A percentile compares a stretch with the other conserved stretches of the same genome.
These are phyloP conservation scores for Drosophila lacicola DNA, from an alignment of 2,888 invertebrate genomes.

Conservation along the genomic window DNA sequence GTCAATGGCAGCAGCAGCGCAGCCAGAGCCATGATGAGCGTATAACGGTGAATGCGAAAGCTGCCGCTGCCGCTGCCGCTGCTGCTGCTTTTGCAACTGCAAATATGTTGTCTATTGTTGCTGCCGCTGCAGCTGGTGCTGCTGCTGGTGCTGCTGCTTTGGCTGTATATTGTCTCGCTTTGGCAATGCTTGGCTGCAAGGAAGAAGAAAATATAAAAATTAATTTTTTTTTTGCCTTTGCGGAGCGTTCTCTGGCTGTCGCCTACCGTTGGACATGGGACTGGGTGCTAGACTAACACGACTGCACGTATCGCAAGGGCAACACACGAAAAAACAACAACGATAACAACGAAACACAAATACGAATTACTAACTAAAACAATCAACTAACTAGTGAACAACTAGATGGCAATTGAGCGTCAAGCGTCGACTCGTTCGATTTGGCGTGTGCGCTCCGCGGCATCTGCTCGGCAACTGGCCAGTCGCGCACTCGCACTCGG, in stretches of 20 bases:
- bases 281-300: neutral
- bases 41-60: constrained; percentile 32
- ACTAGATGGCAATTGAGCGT: neutral
- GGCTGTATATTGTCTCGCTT: constrained; percentile 12
- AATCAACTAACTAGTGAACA: constrained; percentile 3
- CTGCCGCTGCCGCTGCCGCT: constrained; percentile 1
- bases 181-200: constrained; percentile 55
- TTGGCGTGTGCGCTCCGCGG: constrained; percentile 43
- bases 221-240: neutral
- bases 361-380: neutral
- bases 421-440: constrained; percentile 12
- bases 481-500: constrained; percentile 48
- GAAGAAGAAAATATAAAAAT: neutral
- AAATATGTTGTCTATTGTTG: constrained; percentile 9
- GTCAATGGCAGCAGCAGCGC: constrained; percentile 47
- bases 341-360: neutral
- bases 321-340: neutral
- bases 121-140: constrained; percentile 16
- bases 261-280: constrained; percentile 48
- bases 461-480: constrained; percentile 48
- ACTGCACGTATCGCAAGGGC: neutral
- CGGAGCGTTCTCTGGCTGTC: neutral
- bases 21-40: constrained; percentile 52
- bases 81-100: constrained; percentile 24
- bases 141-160: constrained; percentile 32